Percentiles rank a stretch among this genome's conserved stretches.
These are phyloP conservation scores for Choristoneura fumiferana DNA, from an alignment of 1,140 invertebrate genomes.

Conservation along the genomic window DNA sequence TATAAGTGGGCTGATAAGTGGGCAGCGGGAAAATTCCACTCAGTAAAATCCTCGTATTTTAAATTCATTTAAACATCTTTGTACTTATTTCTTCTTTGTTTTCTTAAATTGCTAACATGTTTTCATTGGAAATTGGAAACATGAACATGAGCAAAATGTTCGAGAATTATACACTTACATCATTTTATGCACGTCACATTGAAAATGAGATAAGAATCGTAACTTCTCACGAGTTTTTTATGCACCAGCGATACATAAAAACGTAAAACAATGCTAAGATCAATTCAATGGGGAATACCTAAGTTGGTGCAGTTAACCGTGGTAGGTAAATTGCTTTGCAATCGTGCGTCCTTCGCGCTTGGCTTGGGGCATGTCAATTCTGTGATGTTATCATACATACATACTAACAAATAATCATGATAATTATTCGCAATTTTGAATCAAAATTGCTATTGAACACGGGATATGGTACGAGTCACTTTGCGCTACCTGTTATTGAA, in stretches of 20 bases:
- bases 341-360: background rate
- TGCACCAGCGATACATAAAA: background rate
- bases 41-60: too few relatives aligned
- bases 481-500: too few relatives aligned
- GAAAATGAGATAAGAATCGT: background rate
- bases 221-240: background rate
- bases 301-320: background rate
- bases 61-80: too few relatives aligned
- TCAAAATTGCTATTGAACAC: background rate
- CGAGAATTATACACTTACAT: too few relatives aligned
- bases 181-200: background rate
- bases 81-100: too few relatives aligned
- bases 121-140: too few relatives aligned
- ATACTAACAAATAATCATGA: background rate
- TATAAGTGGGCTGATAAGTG: too few relatives aligned
- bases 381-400: conserved; percentile 11
- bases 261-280: background rate
- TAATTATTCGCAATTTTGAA: background rate
- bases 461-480: background rate
- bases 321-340: background rate
- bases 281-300: background rate
- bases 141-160: too few relatives aligned
- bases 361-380: background rate
- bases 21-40: too few relatives aligned
- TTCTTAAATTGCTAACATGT: too few relatives aligned